These are phyloP conservation scores for Morone chrysops DNA, from an alignment of 2,113 vertebrate species.

Conservation along the genomic window DNA sequence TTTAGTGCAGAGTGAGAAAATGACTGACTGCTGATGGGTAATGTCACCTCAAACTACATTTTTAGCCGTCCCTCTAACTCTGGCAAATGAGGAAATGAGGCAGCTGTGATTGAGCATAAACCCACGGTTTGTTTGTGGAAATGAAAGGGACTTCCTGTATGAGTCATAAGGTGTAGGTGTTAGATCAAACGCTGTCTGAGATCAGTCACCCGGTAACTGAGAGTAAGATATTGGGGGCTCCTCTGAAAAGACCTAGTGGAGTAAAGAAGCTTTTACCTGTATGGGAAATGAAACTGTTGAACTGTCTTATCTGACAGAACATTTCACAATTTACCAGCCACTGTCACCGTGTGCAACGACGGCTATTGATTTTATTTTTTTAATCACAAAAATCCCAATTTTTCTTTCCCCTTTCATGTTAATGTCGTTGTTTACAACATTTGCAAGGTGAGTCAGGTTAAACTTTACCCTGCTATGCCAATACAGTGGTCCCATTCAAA, in stretches of 20 bases:
- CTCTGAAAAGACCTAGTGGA: background rate
- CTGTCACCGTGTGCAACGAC: too few relatives aligned
- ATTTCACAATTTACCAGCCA: background rate
- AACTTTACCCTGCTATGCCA: too few relatives aligned
- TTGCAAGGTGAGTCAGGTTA: background rate
- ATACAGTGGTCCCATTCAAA: too few relatives aligned
- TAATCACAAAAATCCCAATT: too few relatives aligned
- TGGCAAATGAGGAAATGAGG: constrained; percentile 19
- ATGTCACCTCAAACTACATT: background rate
- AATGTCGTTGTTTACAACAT: too few relatives aligned
- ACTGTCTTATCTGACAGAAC: background rate
- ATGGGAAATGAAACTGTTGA: too few relatives aligned
- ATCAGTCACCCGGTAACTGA: background rate
- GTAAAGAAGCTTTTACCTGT: background rate
- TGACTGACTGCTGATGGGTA: background rate
- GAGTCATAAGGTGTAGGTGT: background rate
- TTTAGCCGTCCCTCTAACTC: background rate
- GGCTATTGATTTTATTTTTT: too few relatives aligned
- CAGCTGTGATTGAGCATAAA: background rate
- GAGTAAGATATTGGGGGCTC: background rate
- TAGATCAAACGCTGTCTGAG: background rate
- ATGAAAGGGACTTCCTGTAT: constrained; percentile 14
- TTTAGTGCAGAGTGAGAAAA: background rate
- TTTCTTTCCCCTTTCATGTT: too few relatives aligned
- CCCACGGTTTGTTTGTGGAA: background rate